These are phyloP conservation scores for Labeo calbasu DNA, from an alignment of 2,797 vertebrate genomes.

Conservation along the genomic window DNA sequence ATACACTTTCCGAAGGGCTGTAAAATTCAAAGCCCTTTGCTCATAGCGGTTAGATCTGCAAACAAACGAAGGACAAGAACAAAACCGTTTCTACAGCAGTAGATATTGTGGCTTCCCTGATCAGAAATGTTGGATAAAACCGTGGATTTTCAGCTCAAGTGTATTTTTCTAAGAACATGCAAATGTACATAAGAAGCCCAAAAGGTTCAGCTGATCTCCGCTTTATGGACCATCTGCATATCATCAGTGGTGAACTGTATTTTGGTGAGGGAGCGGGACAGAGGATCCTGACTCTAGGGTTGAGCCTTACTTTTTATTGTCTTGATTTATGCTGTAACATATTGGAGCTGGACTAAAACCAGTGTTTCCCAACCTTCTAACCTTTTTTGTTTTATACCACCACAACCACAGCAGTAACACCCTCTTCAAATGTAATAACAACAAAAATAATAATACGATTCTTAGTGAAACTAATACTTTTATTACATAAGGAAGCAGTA, in stretches of 20 bases:
- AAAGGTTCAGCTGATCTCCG: constrained; percentile 14
- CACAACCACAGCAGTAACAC: background rate
- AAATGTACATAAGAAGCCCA: background rate
- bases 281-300: constrained; percentile 12
- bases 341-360: constrained; percentile 30
- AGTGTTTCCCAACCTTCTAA: background rate
- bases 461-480: background rate
- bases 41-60: constrained; percentile 18
- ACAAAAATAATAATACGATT: background rate
- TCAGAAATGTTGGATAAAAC: background rate
- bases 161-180: background rate
- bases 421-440: background rate
- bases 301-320: constrained; percentile 7
- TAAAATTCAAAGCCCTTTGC: constrained; percentile 43
- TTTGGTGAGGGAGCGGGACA: constrained; percentile 6
- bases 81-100: background rate
- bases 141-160: background rate
- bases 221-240: constrained; percentile 8
- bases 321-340: constrained; percentile 19
- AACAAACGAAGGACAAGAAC: constrained; percentile 6
- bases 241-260: constrained; percentile 2
- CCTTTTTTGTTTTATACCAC: background rate
- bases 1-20: constrained; percentile 49
- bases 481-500: background rate
- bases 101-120: background rate